Conservation (phyloP, 2,113 vertebrate species). For the Oryzias celebensis region DNA sequence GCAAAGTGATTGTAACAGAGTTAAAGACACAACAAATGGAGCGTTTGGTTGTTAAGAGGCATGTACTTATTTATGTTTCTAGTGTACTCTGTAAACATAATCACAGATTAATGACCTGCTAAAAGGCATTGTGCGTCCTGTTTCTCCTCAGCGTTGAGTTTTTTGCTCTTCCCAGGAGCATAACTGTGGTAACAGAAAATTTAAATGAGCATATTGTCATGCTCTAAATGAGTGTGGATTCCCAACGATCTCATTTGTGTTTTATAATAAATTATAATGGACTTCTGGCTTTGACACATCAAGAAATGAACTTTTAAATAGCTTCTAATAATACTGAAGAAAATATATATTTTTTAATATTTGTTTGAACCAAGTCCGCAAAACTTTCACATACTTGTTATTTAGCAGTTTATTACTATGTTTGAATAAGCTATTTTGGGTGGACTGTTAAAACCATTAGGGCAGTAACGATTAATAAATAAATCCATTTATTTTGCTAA, state of each 20-base stretch:
- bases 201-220: conserved; percentile 48
- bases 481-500: no score
- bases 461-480: no score
- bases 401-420: not conserved
- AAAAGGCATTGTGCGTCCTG: conserved; percentile 29
- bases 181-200: conserved; percentile 50
- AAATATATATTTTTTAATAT: no score
- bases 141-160: conserved; percentile 29
- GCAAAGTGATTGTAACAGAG: conserved; percentile 1
- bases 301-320: conserved; percentile 39
- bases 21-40: not conserved
- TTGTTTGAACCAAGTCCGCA: not conserved
- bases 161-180: conserved; percentile 33
- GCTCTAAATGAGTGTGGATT: conserved; percentile 56
- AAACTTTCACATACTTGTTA: conserved; percentile 2
- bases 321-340: conserved; percentile 40
- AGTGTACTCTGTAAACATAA: conserved; percentile 15
- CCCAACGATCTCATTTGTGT: conserved; percentile 64
- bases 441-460: no score
- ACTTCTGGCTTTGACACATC: conserved; percentile 46
- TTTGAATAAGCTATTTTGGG: no score
- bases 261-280: conserved; percentile 62
- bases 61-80: conserved; percentile 5
- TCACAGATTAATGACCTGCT: conserved; percentile 39
- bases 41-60: conserved; percentile 6